Evolutionary conservation across 2,113 vertebrate species (phyloP), one percentile per base, ranked within the genome.

Genomic region (Atherinomorus stipes): DNA sequence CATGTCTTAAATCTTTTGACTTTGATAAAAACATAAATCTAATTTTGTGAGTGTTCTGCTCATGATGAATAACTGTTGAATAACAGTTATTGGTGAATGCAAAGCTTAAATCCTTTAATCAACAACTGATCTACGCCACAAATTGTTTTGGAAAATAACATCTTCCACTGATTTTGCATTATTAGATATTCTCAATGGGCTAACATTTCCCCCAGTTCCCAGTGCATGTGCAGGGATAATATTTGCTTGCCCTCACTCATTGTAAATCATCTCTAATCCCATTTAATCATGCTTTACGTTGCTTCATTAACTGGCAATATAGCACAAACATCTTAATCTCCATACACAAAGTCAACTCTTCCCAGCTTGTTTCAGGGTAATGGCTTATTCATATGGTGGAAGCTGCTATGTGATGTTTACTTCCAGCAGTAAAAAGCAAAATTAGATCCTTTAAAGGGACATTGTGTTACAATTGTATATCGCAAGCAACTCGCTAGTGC

Each of bases 151-250:
- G 28, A 7, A 31, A 31, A 31, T 3, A 31, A 7, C 28, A 31
- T 31, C 28, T 31, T 31, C 28, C 28, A 31, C 3, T 31, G 28
- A 59, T 44, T 15, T 62, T 69, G 54, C 66, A 34, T 77, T 40
- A 50, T 54, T 11, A 11, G 21, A 13, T 25, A 64, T 73, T 86
- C 70, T 73, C 74, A 85, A 87, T 60, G 53, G 67, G 54, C 31
- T 23, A 25, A 37, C 50, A 22, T 13, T 38, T 19, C 31, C 15
- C 59, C 12, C 44, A 21, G 12, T 4, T 50, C 22, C 2, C 16
- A 5, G 34, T 22, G 6, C 10, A 57, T 64, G 61, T 74, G 64
- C 58, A 62, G 26, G 66, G 68, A 61, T 57, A 74, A 42, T 11
- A 34, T 64, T 62, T 62, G 54, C 52, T 45, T 71, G 52, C 47